phyloP scores from a whole-genome alignment of 1,140 invertebrate species.

The Magallana angulata region DNA sequence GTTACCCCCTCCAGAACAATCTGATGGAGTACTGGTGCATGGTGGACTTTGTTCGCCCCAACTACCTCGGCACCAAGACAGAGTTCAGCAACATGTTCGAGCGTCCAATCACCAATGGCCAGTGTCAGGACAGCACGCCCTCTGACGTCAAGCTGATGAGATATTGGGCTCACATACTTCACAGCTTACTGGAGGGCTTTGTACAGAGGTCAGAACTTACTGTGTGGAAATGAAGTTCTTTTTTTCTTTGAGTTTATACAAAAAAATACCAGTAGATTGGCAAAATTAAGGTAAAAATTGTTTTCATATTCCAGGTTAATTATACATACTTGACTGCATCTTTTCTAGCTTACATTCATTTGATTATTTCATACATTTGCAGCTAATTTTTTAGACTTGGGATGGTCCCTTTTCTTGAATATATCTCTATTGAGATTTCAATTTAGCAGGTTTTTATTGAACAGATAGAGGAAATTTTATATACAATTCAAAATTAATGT shows the following conservation, averaged over 20 bases:
- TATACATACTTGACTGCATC: too few relatives aligned
- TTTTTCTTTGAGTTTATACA: background rate
- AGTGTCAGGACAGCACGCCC: slow-evolving; percentile 94
- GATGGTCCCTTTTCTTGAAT: too few relatives aligned
- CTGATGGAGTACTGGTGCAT: slow-evolving; percentile 93
- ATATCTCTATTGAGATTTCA: too few relatives aligned
- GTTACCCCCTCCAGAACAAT: slow-evolving; percentile 98
- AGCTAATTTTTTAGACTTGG: too few relatives aligned
- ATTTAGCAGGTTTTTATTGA: too few relatives aligned
- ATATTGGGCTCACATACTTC: slow-evolving; percentile 94
- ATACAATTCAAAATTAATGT: too few relatives aligned
- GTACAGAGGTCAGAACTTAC: slow-evolving; percentile 83
- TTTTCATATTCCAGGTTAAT: too few relatives aligned
- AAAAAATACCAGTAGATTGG: background rate
- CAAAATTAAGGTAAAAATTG: too few relatives aligned
- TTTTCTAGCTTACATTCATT: too few relatives aligned
- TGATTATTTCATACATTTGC: too few relatives aligned
- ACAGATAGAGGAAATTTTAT: too few relatives aligned
- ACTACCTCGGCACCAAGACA: slow-evolving; percentile 92
- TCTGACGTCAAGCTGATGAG: slow-evolving; percentile 96
- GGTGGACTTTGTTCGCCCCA: slow-evolving; percentile 98
- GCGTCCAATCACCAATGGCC: slow-evolving; percentile 92
- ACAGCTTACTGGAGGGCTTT: slow-evolving; percentile 94
- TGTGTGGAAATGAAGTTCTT: too few relatives aligned
- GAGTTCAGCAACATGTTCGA: slow-evolving; percentile 91